Conservation (phyloP, 1,140 invertebrate species). For the Pseudomyrmex flavicornis region DNA sequence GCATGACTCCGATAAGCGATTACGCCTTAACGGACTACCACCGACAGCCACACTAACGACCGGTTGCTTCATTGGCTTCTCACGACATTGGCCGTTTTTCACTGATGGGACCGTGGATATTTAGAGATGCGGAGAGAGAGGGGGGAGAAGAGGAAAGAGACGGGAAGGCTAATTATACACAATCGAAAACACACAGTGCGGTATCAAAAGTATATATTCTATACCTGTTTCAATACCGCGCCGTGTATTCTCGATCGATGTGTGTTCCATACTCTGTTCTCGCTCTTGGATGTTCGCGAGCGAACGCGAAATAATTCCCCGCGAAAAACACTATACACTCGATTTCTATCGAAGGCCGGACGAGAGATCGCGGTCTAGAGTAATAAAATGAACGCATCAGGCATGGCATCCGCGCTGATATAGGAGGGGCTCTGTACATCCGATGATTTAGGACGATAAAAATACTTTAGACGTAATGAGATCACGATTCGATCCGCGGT, state of each 20-base stretch:
- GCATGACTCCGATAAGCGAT: slow-evolving; percentile 82
- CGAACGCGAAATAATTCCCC: neutral
- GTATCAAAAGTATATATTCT: slow-evolving; percentile 19
- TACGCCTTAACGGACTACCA: slow-evolving; percentile 78
- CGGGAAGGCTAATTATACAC: neutral
- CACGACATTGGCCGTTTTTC: slow-evolving; percentile 73
- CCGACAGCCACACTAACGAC: slow-evolving; percentile 77
- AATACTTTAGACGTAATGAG: slow-evolving; percentile 57
- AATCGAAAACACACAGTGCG: slow-evolving; percentile 20
- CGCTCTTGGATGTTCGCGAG: too few species aligned
- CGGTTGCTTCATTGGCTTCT: slow-evolving; percentile 80
- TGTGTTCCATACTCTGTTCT: too few species aligned
- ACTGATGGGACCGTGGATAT: slow-evolving; percentile 21
- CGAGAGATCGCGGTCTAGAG: slow-evolving; percentile 9
- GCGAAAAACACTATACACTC: neutral
- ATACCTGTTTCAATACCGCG: too few species aligned
- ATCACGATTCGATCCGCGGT: slow-evolving; percentile 67
- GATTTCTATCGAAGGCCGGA: slow-evolving; percentile 13
- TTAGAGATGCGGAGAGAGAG: too few species aligned
- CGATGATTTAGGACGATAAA: slow-evolving; percentile 40
- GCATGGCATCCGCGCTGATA: neutral
- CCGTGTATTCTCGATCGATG: too few species aligned
- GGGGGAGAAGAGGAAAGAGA: neutral
- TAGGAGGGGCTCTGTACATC: neutral
- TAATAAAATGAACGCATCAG: neutral